phyloP scores from a whole-genome alignment of 2,888 invertebrate genomes.

The Portevinia maculata region DNA sequence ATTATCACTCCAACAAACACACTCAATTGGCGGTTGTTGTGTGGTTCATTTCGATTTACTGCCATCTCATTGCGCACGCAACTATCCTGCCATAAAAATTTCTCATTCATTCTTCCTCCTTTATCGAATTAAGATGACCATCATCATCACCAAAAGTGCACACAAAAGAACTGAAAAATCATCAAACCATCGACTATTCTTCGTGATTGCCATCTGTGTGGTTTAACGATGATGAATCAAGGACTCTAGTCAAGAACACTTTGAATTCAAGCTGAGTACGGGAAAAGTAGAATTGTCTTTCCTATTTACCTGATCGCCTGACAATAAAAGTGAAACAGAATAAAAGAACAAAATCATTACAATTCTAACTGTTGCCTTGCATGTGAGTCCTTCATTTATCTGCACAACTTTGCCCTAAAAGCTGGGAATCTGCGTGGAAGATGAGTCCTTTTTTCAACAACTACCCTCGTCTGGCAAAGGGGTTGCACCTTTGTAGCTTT shows the following conservation, averaged over 20 bases:
- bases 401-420: conserved; percentile 13
- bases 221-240: conserved; percentile 48
- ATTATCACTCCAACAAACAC: conserved; percentile 49
- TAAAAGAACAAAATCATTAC: conserved; percentile 69
- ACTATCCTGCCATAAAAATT: conserved; percentile 66
- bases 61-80: conserved; percentile 68
- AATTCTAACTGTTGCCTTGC: conserved; percentile 40
- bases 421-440: background rate
- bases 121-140: conserved; percentile 66
- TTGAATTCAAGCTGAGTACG: background rate
- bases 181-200: conserved; percentile 55
- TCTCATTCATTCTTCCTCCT: background rate
- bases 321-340: conserved; percentile 69
- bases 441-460: conserved; percentile 12
- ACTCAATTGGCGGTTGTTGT: conserved; percentile 16
- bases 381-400: conserved; percentile 71
- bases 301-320: conserved; percentile 71
- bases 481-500: conserved; percentile 54
- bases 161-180: conserved; percentile 51
- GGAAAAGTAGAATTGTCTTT: conserved; percentile 33
- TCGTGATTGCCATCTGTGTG: conserved; percentile 51
- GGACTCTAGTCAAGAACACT: conserved; percentile 50
- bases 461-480: conserved; percentile 54
- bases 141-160: conserved; percentile 1
- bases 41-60: conserved; percentile 63